Percentiles rank a stretch among this genome's conserved stretches.
These are phyloP conservation scores for Erethizon dorsatum DNA, from an alignment of 2,797 vertebrate genomes.

Conservation along the genomic window DNA sequence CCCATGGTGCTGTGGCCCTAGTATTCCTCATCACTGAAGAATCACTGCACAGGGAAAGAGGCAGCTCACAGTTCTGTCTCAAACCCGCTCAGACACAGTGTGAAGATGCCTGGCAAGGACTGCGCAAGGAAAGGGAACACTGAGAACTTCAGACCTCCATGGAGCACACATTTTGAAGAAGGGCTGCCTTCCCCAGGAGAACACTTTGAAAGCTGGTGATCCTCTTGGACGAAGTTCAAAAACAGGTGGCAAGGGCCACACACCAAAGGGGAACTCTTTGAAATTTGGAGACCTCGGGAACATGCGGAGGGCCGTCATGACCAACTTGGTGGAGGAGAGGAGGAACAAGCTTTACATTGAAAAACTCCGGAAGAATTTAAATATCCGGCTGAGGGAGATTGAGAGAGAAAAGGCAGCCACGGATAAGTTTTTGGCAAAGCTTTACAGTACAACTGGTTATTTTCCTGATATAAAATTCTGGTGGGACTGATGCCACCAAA, in stretches of 20 bases:
- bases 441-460: slow-evolving; percentile 69
- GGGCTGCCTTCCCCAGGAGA: background rate
- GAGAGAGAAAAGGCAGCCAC: slow-evolving; percentile 63
- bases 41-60: slow-evolving; percentile 16
- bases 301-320: slow-evolving; percentile 53
- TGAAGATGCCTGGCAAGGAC: slow-evolving; percentile 19
- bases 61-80: background rate
- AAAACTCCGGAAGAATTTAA: slow-evolving; percentile 71
- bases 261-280: background rate
- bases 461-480: slow-evolving; percentile 31
- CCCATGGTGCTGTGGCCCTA: slow-evolving; percentile 59
- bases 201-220: background rate
- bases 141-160: background rate
- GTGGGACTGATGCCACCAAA: background rate
- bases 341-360: slow-evolving; percentile 58
- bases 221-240: background rate
- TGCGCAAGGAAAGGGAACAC: background rate
- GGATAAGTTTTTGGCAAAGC: slow-evolving; percentile 57
- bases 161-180: background rate
- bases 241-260: background rate
- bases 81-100: background rate
- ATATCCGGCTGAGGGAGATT: slow-evolving; percentile 47
- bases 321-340: slow-evolving; percentile 73
- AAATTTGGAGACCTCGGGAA: background rate
- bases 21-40: slow-evolving; percentile 31